Evolutionary conservation across 2,113 vertebrate genomes (phyloP), one percentile per base, ranked within the genome.

Genomic region (Triplophysa rosa): DNA sequence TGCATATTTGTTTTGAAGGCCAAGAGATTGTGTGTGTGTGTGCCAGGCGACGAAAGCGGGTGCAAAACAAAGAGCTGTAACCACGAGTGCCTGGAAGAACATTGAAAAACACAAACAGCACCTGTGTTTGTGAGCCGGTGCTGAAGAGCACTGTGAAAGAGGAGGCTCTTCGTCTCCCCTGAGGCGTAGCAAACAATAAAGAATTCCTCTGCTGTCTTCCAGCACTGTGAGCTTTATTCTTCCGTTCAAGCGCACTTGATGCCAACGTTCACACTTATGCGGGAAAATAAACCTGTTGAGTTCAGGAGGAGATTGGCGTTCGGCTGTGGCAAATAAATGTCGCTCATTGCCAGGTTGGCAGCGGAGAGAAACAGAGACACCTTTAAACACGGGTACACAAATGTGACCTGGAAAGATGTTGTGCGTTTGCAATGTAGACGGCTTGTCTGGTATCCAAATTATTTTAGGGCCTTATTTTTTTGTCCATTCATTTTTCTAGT

Each of bases 21-120:
- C 70, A 5, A 73, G 8, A 61, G 21, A 58, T 17, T 66, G 81
- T 66, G 23, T 62, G 23, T 62, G 61, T 61, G 33, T 63, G 54
- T 37, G 65, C 61, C 79, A 73, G 62, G 83, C 70, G 67, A 86
- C 54, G 81, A 74, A 26, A 80, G 85, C 79, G 77, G 85, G 84
- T 84, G 86, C 81, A 90, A 91, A 93, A 90, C 88, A 92, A 88
- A 87, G 85, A 72, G 82, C 86, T 87, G 86, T 87, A 91, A 92
- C 92, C 90, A 90, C 91, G 85, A 90, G 89, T 87, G 89, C 81
- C 89, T 90, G 86, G 85, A 87, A 91, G 85, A 90, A 89, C 88
- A 89, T 90, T 93, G 79, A 83, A 89, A 89, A 91, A 91, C 88
- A 91, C 84, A 86, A 86, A 89, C 87, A 91, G 84, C 92, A 93